Evolutionary conservation across 1,140 invertebrate genomes (phyloP), one percentile per base, ranked within the genome.

Genomic region (Drosophila miranda): DNA sequence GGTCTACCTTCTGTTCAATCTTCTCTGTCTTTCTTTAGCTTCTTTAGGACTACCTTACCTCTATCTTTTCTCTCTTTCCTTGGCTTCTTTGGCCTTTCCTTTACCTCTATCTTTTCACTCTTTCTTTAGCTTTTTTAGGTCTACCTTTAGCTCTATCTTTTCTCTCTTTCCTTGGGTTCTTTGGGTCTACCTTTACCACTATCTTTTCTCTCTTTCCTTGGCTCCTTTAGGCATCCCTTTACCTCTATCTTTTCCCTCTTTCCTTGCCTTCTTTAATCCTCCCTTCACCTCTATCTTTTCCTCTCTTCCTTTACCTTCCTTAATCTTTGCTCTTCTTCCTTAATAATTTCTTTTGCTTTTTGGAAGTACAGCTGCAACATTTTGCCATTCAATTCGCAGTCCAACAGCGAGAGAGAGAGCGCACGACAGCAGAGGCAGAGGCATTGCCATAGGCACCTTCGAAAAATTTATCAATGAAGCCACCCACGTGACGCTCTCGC

Each of bases 301-400:
- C 38, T 9, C 14, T 62, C 34, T 61, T 16, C 14, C 13, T 8
- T 9, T 50, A 9, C 26, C 54, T 5, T 14, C 43, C 54, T 51
- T 49, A 26, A 41, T 49, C 74, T 60, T 60, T 74, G 49, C 64
- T 68, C 67, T 26, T 26, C 46, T 30, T 23, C 14, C 19, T 19
- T 19, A 1, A 19, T 19, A 19, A 19, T 19, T 34, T 52, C 57
- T 26, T 21, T 48, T 38, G 34, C 43, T 49, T 26, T 71, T 28
- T 21, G 11, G 11, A 28, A n/a, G 60, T 61, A 43, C 79, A 89
- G 84, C 83, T 87, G 78, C 82, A 87, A 49, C 49, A 58, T 78
- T 73, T 78, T 80, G 84, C 84, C 81, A 89, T 89, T 89, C 79
- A 89, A 89, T 89, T 89, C 78, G 79, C 84, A 89, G 74, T 19